Percentiles rank a stretch among this genome's conserved stretches.
These are phyloP conservation scores for Crenichthys baileyi DNA, from an alignment of 2,797 vertebrate genomes.

Conservation along the genomic window DNA sequence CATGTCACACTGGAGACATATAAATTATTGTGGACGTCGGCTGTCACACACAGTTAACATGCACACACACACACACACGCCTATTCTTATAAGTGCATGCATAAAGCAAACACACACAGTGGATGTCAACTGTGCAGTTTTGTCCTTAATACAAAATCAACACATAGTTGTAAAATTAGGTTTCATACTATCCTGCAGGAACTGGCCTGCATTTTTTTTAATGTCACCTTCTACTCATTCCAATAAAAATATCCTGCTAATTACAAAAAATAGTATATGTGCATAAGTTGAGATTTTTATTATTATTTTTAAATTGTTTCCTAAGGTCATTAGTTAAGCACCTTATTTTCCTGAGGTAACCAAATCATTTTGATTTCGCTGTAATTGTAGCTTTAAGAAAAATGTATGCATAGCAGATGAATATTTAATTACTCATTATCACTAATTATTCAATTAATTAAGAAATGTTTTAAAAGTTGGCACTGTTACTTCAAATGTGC, in stretches of 20 bases:
- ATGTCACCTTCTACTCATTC: neutral
- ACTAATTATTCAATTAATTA: too few relatives aligned
- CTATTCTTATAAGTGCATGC: neutral
- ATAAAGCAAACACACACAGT: neutral
- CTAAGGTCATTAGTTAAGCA: neutral
- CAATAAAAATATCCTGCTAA: neutral
- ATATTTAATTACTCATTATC: too few relatives aligned
- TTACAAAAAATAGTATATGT: neutral
- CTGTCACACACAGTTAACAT: neutral
- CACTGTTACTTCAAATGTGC: neutral
- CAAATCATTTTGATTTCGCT: too few relatives aligned
- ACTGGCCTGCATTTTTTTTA: neutral
- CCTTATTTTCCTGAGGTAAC: too few relatives aligned
- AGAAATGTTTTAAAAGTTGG: neutral
- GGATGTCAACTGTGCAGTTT: neutral
- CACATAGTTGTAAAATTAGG: neutral
- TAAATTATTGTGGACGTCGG: conserved; percentile 18
- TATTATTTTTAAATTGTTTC: neutral
- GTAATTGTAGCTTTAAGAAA: neutral
- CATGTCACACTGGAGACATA: conserved; percentile 91
- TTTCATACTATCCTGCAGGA: neutral
- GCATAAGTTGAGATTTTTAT: neutral
- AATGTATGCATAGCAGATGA: neutral
- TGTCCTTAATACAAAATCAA: neutral
- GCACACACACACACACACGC: neutral